phyloP scores from a whole-genome alignment of 2,797 vertebrate genomes.

The Poecilia picta region DNA sequence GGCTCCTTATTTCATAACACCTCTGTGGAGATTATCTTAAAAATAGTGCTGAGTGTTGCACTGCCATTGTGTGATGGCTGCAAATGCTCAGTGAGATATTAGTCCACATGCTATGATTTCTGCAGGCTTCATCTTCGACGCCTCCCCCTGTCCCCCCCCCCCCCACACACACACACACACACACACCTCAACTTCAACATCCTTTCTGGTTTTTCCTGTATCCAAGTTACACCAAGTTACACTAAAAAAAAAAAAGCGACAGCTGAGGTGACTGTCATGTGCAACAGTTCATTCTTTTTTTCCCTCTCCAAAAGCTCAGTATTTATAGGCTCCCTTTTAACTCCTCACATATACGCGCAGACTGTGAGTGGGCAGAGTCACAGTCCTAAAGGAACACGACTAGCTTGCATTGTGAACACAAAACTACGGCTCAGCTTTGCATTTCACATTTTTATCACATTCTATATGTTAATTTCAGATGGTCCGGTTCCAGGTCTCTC shows the following conservation, averaged over 20 bases:
- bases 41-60: slow-evolving; percentile 71
- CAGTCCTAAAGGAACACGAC: slow-evolving; percentile 36
- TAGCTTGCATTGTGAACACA: slow-evolving; percentile 22
- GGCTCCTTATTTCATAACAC: slow-evolving; percentile 57
- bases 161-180: too few relatives aligned
- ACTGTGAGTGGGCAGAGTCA: slow-evolving; percentile 51
- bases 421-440: slow-evolving; percentile 12
- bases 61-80: slow-evolving; percentile 61
- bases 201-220: slow-evolving; percentile 3
- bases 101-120: slow-evolving; percentile 43
- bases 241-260: slow-evolving; percentile 36
- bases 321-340: slow-evolving; percentile 46
- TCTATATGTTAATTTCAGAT: slow-evolving; percentile 42
- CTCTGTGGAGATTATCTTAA: slow-evolving; percentile 56
- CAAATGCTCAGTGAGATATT: slow-evolving; percentile 54
- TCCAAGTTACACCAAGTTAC: slow-evolving; percentile 14
- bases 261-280: slow-evolving; percentile 48
- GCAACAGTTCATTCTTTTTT: slow-evolving; percentile 26
- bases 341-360: slow-evolving; percentile 33
- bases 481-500: slow-evolving; percentile 35
- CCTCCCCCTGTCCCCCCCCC: neutral
- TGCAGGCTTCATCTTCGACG: slow-evolving; percentile 19
- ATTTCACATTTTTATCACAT: slow-evolving; percentile 28
- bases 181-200: too few relatives aligned
- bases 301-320: slow-evolving; percentile 11